A percentile compares a stretch with the other conserved stretches of the same genome.
Evolutionary conservation across 2,113 vertebrate species (phyloP).

Genomic region (Sander vitreus): DNA sequence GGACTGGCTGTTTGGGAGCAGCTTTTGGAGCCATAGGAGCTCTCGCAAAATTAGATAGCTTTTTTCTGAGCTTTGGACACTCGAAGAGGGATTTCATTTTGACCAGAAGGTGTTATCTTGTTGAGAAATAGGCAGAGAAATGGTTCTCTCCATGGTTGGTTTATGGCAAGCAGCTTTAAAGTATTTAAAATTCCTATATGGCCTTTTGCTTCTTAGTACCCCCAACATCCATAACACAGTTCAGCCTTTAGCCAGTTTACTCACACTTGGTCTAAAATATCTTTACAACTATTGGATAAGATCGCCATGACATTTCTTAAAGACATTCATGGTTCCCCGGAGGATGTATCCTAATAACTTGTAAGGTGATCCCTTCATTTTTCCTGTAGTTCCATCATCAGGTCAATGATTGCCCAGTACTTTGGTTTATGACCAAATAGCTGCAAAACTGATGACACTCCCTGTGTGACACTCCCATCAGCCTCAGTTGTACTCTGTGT

Average conservation of each 20-base stretch:
- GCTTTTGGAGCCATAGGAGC: slow-evolving; percentile 28
- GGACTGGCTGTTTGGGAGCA: slow-evolving; percentile 52
- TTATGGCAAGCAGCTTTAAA: background rate
- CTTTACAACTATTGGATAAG: background rate
- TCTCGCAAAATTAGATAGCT: slow-evolving; percentile 33
- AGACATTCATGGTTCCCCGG: background rate
- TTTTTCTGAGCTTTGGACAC: slow-evolving; percentile 25
- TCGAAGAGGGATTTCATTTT: slow-evolving; percentile 11
- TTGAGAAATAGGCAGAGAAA: background rate
- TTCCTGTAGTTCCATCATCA: background rate
- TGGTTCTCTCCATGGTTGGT: background rate
- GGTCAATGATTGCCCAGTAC: background rate
- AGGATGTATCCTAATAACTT: background rate
- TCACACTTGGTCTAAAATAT: background rate
- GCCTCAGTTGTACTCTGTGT: background rate
- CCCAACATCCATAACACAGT: background rate
- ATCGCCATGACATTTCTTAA: background rate
- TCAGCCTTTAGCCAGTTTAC: background rate
- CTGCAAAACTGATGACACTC: background rate
- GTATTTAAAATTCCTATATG: background rate
- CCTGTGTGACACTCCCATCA: too few relatives aligned
- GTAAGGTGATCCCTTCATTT: background rate
- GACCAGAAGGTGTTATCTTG: slow-evolving; percentile 17
- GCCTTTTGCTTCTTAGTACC: background rate
- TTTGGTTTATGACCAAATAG: background rate